These are phyloP conservation scores for Caenorhabditis panamensis DNA, from an alignment of 2,888 invertebrate genomes.

Conservation along the genomic window DNA sequence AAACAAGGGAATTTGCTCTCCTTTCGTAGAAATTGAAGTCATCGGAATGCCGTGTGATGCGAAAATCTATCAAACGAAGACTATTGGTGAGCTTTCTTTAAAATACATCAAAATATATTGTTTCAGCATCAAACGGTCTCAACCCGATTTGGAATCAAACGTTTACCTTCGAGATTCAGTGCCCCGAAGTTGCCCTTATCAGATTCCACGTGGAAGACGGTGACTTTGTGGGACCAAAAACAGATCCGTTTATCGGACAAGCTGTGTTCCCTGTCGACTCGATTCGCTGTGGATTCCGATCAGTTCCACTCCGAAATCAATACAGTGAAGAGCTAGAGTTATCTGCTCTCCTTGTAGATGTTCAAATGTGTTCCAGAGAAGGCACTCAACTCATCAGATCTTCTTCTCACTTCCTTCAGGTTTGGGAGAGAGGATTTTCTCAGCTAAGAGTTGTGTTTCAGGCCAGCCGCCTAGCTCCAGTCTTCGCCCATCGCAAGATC, in stretches of 20 bases:
- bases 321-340: conserved; percentile 94
- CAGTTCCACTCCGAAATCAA: conserved; percentile 91
- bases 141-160: conserved; percentile 94
- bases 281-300: conserved; percentile 87
- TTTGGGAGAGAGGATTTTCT: background rate
- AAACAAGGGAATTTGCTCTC: conserved; percentile 82
- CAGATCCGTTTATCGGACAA: conserved; percentile 93
- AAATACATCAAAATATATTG: no score
- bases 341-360: conserved; percentile 90
- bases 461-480: conserved; percentile 67
- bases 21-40: conserved; percentile 79
- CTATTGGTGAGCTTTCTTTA: conserved; percentile 85
- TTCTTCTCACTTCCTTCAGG: conserved; percentile 55
- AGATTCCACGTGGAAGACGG: conserved; percentile 88
- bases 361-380: conserved; percentile 84
- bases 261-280: conserved; percentile 89
- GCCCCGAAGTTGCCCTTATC: conserved; percentile 89
- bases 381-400: conserved; percentile 61
- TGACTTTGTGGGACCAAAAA: conserved; percentile 94
- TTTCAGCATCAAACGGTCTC: conserved; percentile 91
- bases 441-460: conserved; percentile 18
- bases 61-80: conserved; percentile 89
- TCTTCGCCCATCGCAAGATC: conserved; percentile 62
- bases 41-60: conserved; percentile 75
- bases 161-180: conserved; percentile 89